Evolutionary conservation across 2,888 invertebrate species (phyloP).

Genomic region (Nipponacmea schrenckii): DNA sequence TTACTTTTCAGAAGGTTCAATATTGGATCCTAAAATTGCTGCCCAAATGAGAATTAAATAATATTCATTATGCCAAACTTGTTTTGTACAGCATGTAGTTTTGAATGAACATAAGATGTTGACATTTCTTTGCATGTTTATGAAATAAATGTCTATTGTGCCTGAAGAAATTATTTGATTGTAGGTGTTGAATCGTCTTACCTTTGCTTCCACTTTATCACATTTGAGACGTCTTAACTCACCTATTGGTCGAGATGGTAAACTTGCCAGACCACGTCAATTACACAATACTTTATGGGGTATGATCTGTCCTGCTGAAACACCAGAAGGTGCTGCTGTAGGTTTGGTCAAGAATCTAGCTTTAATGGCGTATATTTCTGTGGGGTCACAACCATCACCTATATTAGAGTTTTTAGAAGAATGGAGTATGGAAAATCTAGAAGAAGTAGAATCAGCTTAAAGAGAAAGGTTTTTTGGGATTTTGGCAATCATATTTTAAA

Average conservation of each 20-base stretch:
- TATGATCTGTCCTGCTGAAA: constrained; percentile 99
- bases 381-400: constrained; percentile 98
- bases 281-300: constrained; percentile 99
- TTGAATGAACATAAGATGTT: background rate
- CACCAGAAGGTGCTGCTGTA: constrained; percentile 82
- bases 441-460: constrained; percentile 98
- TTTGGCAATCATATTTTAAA: too few species aligned
- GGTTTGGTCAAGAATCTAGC: constrained; percentile 99
- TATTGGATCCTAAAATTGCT: background rate
- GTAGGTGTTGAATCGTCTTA: constrained; percentile 92
- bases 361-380: constrained; percentile 99
- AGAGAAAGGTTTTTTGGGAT: constrained; percentile 71
- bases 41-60: background rate
- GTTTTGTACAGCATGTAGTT: background rate
- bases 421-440: constrained; percentile 99
- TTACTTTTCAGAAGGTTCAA: background rate
- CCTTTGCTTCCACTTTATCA: constrained; percentile 97
- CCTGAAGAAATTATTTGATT: constrained; percentile 9
- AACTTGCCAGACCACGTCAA: constrained; percentile 97
- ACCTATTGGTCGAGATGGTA: constrained; percentile 98
- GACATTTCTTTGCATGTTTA: background rate
- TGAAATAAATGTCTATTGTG: background rate
- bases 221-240: constrained; percentile 98
- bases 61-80: background rate
- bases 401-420: constrained; percentile 99